Evolutionary conservation across 2,797 vertebrate genomes (phyloP).

Genomic region (Thaleichthys pacificus): DNA sequence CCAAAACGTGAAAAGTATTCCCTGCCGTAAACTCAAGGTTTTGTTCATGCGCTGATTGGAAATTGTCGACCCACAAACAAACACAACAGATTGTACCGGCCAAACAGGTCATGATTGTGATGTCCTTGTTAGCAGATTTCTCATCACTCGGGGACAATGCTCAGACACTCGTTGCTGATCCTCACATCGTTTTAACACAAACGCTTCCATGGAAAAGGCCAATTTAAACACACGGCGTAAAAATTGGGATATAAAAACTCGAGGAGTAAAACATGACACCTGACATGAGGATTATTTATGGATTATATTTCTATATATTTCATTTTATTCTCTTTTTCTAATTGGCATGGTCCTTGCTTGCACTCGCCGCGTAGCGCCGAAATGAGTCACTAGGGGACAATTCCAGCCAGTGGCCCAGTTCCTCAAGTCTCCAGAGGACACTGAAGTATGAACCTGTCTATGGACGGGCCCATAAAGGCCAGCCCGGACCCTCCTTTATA

Average conservation of each 20-base stretch:
- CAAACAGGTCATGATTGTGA: slow-evolving; percentile 16
- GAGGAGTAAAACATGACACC: slow-evolving; percentile 34
- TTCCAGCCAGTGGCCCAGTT: slow-evolving; percentile 47
- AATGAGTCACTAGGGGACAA: slow-evolving; percentile 49
- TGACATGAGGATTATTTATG: slow-evolving; percentile 54
- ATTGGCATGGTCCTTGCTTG: slow-evolving; percentile 51
- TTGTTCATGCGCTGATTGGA: too few species aligned
- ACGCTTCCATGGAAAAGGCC: slow-evolving; percentile 8
- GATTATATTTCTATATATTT: slow-evolving; percentile 45
- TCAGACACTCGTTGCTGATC: background rate
- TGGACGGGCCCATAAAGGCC: slow-evolving; percentile 58
- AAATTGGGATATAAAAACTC: slow-evolving; percentile 36
- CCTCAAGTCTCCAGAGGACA: slow-evolving; percentile 39
- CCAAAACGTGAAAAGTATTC: background rate
- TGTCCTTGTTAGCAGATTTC: slow-evolving; percentile 30
- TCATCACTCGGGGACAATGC: slow-evolving; percentile 16
- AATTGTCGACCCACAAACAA: background rate
- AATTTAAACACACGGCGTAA: slow-evolving; percentile 37
- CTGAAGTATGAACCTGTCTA: slow-evolving; percentile 57
- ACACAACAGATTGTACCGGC: background rate
- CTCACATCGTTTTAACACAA: slow-evolving; percentile 12
- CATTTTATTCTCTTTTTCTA: slow-evolving; percentile 58
- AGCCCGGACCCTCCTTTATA: slow-evolving; percentile 30
- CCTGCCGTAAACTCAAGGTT: too few species aligned
- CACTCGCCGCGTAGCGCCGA: slow-evolving; percentile 26